Evolutionary conservation across 2,888 invertebrate species (phyloP), one percentile per base, ranked within the genome.

Genomic region (Macrophya alboannulata): DNA sequence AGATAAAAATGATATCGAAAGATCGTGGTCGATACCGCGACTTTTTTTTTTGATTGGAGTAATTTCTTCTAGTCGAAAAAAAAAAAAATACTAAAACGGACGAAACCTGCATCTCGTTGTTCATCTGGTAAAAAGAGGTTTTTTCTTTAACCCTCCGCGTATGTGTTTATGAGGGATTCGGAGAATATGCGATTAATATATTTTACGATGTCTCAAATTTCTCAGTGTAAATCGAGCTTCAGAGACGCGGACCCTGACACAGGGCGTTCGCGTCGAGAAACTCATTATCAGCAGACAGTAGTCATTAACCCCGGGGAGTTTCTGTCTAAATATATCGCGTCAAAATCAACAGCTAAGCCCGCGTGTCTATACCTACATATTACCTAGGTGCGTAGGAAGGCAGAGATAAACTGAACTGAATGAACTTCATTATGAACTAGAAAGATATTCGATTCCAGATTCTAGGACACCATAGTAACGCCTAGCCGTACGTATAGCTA

Each of bases 261-360:
- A 62, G 59, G 79, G 43, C 79, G 79, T 59, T 43, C 79, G 79
- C 59, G 62, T 21, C 59, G 59, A 77, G 77, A 77, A 77, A 85
- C 85, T 85, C 85, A 85, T 85, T 85, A 85, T 85, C 85, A 45
- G 77, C 65, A 65, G 85, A 77, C 85, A 79, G 85, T 85, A 85
- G 85, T 85, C 85, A 79, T 85, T 85, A 85, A 85, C 85, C 85
- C 79, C 85, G 85, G 85, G 79, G 79, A 85, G 85, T 59, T 85
- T 85, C 85, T 40, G 59, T 74, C 85, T 85, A 85, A 85, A 85
- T 76, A 85, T 85, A 85, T 77, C 76, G 76, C 84, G 68, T 77
- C 65, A 85, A 85, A 85, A 85, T 85, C 79, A 68, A 85, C 85
- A 51, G 85, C 85, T 62, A 45, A 62, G 59, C 48, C 5, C 71